phyloP scores from a whole-genome alignment of 2,888 invertebrate species.

The Pyralis farinalis region DNA sequence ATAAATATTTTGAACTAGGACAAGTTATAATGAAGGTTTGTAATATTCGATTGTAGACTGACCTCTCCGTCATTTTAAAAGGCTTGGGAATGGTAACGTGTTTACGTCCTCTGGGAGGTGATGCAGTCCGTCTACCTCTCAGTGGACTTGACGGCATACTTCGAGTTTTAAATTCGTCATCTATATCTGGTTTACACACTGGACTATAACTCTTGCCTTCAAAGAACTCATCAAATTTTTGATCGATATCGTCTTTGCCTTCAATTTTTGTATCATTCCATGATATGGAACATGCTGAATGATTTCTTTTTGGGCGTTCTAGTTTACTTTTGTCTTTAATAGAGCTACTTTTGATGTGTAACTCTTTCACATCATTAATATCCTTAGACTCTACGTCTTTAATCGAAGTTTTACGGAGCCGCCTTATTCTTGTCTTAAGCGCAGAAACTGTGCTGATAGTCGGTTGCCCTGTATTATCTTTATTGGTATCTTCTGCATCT shows the following conservation, averaged over 20 bases:
- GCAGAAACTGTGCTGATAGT: constrained; percentile 16
- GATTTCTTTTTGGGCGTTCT: constrained; percentile 57
- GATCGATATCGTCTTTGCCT: constrained; percentile 52
- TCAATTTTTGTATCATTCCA: constrained; percentile 67
- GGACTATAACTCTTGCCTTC: constrained; percentile 40
- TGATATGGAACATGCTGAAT: constrained; percentile 72
- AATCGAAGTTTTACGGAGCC: constrained; percentile 27
- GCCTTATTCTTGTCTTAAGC: constrained; percentile 30
- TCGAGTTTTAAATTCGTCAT: constrained; percentile 63
- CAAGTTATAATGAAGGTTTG: no score
- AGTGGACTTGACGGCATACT: constrained; percentile 82
- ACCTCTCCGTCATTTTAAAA: constrained; percentile 87
- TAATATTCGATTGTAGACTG: no score
- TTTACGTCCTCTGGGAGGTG: constrained; percentile 44
- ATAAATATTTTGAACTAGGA: no score
- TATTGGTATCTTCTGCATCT: constrained; percentile 12
- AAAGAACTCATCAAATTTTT: constrained; percentile 64
- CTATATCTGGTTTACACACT: constrained; percentile 23
- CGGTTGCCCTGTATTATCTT: constrained; percentile 25
- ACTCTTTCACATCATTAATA: constrained; percentile 34
- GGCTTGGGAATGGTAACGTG: constrained; percentile 84
- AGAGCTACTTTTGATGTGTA: constrained; percentile 32
- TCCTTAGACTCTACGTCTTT: constrained; percentile 23
- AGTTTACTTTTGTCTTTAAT: constrained; percentile 37
- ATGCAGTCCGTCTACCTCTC: constrained; percentile 49